Percentiles rank a stretch among this genome's conserved stretches.
Conservation (phyloP, 92 coral and sea anemone species). For the Chrysogorgia sp. region DNA sequence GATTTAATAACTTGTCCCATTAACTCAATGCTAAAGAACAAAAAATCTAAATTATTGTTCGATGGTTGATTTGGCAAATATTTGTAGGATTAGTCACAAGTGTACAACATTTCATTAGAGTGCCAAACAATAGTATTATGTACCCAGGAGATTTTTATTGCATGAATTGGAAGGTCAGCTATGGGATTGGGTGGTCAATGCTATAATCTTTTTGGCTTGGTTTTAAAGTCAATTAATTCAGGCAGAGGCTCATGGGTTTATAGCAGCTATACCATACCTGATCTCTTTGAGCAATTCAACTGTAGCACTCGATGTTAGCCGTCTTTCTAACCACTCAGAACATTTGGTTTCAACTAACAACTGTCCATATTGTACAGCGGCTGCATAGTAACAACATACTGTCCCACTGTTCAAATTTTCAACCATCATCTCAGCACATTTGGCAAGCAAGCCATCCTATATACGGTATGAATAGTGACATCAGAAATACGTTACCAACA, state of each 20-base stretch:
- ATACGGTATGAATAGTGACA: neutral
- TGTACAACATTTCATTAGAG: too few relatives aligned
- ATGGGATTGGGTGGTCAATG: neutral
- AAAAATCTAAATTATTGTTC: neutral
- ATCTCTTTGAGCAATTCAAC: slow-evolving; percentile 76
- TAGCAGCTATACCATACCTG: slow-evolving; percentile 63
- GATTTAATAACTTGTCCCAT: slow-evolving; percentile 91
- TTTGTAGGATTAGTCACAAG: neutral
- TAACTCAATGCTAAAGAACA: slow-evolving; percentile 61
- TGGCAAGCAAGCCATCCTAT: slow-evolving; percentile 76
- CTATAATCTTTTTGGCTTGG: neutral
- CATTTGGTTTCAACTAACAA: slow-evolving; percentile 67
- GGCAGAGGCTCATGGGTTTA: neutral
- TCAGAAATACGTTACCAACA: too few relatives aligned
- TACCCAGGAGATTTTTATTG: too few relatives aligned
- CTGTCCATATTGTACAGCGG: slow-evolving; percentile 86
- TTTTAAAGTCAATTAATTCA: too few relatives aligned
- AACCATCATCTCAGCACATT: slow-evolving; percentile 83
- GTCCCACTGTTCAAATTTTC: slow-evolving; percentile 81
- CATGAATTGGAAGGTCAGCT: too few relatives aligned
- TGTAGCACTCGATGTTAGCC: slow-evolving; percentile 79
- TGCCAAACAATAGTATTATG: too few relatives aligned
- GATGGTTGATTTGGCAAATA: neutral
- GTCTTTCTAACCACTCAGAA: slow-evolving; percentile 88
- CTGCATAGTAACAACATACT: slow-evolving; percentile 78